Evolutionary conservation across 2,888 invertebrate species (phyloP), one percentile per base, ranked within the genome.

Genomic region (Rhagium mordax): DNA sequence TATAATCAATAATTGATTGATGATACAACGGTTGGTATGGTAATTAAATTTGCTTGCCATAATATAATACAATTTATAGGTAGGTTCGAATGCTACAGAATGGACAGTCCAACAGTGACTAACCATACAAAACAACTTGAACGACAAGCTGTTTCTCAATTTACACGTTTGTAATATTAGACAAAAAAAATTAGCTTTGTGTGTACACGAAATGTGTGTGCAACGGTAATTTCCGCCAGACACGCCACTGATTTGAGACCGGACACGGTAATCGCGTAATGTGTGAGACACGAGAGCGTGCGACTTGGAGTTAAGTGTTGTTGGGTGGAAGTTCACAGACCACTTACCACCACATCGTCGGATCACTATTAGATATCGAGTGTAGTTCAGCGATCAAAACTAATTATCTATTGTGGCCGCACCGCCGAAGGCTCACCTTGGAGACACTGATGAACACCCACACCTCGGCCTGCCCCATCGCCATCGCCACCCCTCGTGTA

Each of bases 291-390:
- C 78, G 79, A 79, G 68, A 66, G 64, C 77, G 78, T 80, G 77
- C 74, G 79, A 78, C 80, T 55, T 24, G 55, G n/a, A 55, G 55
- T 55, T 55, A 55, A 55, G 76, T 78, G 75, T 74, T 72, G 75
- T 74, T 78, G 49, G 75, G 71, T 75, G 77, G 78, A 80, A 80
- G 78, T 81, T 82, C 79, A 81, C 78, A 81, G 80, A 80, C 79
- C 82, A 82, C 81, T 82, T 81, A 77, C 75, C 60, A 77, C 77
- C 77, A 72, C 78, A 69, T 72, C 78, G 70, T 72, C 55, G 75
- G 80, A 78, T 79, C 76, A 79, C 78, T 77, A 80, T 80, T 78
- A 79, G 81, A 82, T 78, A 80, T 82, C 79, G 76, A 81, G 79
- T 82, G 76, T 76, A 81, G 82, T 81, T 80, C 76, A 74, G 74